Conservation (phyloP, 2,888 invertebrate genomes). For the Chesias legatella region DNA sequence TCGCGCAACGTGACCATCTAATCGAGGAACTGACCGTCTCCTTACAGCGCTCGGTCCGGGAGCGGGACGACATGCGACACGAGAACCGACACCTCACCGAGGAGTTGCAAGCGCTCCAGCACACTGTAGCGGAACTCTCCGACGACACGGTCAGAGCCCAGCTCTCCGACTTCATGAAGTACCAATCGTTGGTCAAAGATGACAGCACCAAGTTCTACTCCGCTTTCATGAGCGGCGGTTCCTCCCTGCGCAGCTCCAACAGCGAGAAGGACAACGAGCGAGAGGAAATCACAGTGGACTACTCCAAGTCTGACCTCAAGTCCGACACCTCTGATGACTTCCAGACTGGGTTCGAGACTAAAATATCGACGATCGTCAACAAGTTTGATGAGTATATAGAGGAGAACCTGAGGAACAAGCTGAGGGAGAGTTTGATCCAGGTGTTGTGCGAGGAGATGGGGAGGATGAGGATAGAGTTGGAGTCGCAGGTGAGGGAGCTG, state of each 20-base stretch:
- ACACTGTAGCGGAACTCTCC: conserved; percentile 52
- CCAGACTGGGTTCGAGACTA: conserved; percentile 60
- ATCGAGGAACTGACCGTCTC: conserved; percentile 87
- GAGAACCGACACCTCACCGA: conserved; percentile 82
- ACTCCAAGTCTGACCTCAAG: conserved; percentile 64
- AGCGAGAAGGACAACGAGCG: conserved; percentile 75
- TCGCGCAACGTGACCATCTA: conserved; percentile 84
- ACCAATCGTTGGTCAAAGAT: conserved; percentile 66
- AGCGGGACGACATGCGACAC: conserved; percentile 80
- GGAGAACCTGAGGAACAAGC: conserved; percentile 63
- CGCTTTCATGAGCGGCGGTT: conserved; percentile 63
- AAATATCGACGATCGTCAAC: conserved; percentile 51
- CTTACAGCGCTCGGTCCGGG: conserved; percentile 83
- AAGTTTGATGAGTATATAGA: conserved; percentile 62
- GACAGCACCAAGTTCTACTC: conserved; percentile 71
- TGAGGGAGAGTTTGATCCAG: conserved; percentile 79
- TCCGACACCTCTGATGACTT: conserved; percentile 62
- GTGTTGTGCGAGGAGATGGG: conserved; percentile 77
- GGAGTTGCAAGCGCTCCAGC: conserved; percentile 79
- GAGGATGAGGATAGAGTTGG: conserved; percentile 63
- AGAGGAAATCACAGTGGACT: conserved; percentile 67
- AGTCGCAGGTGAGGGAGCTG: conserved; percentile 61
- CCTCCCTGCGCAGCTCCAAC: conserved; percentile 63
- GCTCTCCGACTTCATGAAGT: conserved; percentile 69
- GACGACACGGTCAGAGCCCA: conserved; percentile 68